Evolutionary conservation across 2,113 vertebrate genomes (phyloP).

Genomic region (Passer montanus): DNA sequence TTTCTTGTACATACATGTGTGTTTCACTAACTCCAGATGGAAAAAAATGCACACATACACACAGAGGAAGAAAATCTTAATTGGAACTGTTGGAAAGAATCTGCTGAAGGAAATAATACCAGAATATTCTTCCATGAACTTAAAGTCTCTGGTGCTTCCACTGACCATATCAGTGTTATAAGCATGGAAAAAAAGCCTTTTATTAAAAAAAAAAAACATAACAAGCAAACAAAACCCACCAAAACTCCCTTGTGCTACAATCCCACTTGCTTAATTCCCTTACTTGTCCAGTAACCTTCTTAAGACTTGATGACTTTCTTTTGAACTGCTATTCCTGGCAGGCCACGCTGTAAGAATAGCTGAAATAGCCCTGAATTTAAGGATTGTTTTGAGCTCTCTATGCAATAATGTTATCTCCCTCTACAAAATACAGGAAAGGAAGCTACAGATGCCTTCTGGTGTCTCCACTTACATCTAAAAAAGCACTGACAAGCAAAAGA

Average conservation of each 20-base stretch:
- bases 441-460: neutral
- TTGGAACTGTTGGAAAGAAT: conserved; percentile 1
- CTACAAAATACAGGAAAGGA: neutral
- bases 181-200: neutral
- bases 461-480: neutral
- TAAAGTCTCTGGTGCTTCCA: neutral
- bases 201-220: neutral
- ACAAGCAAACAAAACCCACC: neutral
- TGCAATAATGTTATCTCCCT: neutral
- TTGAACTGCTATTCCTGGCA: conserved; percentile 3
- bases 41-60: neutral
- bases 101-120: neutral
- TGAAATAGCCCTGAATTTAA: neutral
- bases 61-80: neutral
- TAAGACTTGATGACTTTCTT: neutral
- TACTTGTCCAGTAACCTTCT: neutral
- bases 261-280: neutral
- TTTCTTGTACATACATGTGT: conserved; percentile 30
- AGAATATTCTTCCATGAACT: neutral
- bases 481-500: neutral
- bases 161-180: neutral
- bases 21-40: conserved; percentile 15
- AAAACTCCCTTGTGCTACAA: neutral
- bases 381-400: neutral
- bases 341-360: neutral